Conservation (phyloP, 2,888 invertebrate species). For the Hyles lineata region DNA sequence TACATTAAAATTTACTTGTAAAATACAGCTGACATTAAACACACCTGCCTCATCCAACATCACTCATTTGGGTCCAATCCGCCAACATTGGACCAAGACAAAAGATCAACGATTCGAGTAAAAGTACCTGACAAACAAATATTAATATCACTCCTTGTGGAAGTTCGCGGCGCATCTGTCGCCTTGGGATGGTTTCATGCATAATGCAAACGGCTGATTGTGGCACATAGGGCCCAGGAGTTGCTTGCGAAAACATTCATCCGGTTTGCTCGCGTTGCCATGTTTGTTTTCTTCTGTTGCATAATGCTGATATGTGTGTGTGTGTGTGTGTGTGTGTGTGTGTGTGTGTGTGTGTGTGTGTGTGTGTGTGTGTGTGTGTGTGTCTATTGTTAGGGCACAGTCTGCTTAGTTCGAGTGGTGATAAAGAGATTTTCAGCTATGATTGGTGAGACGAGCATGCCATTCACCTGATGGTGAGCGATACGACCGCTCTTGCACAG, state of each 20-base stretch:
- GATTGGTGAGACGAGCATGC: too few species aligned
- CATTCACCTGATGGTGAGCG: too few species aligned
- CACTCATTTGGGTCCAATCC: conserved; percentile 6
- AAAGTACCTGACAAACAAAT: conserved; percentile 66
- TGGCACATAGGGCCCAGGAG: conserved; percentile 65
- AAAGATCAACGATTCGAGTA: conserved; percentile 48
- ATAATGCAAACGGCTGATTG: conserved; percentile 81
- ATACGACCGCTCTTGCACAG: too few species aligned
- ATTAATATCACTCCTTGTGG: conserved; percentile 63
- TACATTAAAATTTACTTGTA: too few species aligned
- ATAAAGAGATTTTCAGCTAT: too few species aligned
- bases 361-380: conserved; percentile 15
- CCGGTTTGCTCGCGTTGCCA: conserved; percentile 58
- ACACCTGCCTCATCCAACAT: too few species aligned
- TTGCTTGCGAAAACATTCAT: conserved; percentile 73
- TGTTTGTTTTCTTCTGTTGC: conserved; percentile 49
- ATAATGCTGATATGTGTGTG: conserved; percentile 40
- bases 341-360: conserved; percentile 13
- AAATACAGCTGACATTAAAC: too few species aligned
- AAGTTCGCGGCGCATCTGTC: conserved; percentile 66
- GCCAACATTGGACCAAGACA: conserved; percentile 23
- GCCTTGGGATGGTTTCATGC: conserved; percentile 75
- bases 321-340: conserved; percentile 8
- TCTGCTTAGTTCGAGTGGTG: too few species aligned
- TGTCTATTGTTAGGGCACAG: neutral